Evolutionary conservation across 2,113 vertebrate species (phyloP), one percentile per base, ranked within the genome.

Genomic region (Heliornis fulica): DNA sequence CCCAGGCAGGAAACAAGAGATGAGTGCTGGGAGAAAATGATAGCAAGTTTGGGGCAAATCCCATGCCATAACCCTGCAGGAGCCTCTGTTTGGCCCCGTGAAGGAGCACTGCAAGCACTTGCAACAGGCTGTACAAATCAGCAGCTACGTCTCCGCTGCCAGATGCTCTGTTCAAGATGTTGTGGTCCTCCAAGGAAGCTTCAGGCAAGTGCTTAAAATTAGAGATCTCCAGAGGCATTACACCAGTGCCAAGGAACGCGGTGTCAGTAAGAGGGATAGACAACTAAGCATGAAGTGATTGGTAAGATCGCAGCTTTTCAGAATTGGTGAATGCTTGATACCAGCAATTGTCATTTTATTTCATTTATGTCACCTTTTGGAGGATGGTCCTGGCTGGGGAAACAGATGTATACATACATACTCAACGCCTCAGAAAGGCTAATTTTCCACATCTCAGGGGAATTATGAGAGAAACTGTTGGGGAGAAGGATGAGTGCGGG

Each of bases 171-270:
- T 69, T 54, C n/a, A 45, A 46, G 53, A 41, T 36, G 28, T 31
- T 1, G 0, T 32, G n/a, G 12, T 59, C 13, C 32, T 74, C 32
- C 34, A 76, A 83, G 23, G 20, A 76, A 51, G 8, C 22, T 79
- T 83, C 22, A 61, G 22, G 36, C n/a, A 83, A 76, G 25, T 7
- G 12, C 29, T 80, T 69, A 65, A 79, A 82, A 72, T 87, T 48
- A 77, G 41, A 70, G 57, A 25, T 63, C 23, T 50, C 12, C 32
- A 38, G 26, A 82, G 26, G 8, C 31, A 63, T 7, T 43, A 26
- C 38, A 63, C 8, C 0, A 0, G 1, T 32, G 15, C 31, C n/a
- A 41, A 60, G 54, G 48, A 72, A 10, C 0, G 0, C 32, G 34
- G 10, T 70, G 61, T 45, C 61, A 59, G 32, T 65, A 63, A 79